Conservation (phyloP, 2,888 invertebrate genomes). For the Apamea monoglypha region DNA sequence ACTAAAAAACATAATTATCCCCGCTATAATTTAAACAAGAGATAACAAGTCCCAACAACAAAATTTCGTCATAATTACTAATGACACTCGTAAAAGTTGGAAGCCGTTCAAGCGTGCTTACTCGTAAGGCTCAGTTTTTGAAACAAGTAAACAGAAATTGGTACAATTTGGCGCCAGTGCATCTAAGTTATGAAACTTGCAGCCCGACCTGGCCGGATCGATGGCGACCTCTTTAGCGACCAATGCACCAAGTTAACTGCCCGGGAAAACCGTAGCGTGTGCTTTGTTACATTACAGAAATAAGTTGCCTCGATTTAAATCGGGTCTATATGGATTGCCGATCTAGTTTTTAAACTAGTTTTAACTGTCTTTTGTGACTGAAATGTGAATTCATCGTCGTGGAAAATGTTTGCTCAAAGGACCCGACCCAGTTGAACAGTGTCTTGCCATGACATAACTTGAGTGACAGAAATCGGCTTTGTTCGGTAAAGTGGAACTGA, state of each 20-base stretch:
- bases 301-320: constrained; percentile 59
- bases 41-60: constrained; percentile 35
- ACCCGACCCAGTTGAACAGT: constrained; percentile 13
- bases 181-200: constrained; percentile 75
- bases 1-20: constrained; percentile 35
- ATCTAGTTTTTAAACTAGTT: constrained; percentile 50
- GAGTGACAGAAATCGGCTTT: constrained; percentile 52
- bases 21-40: constrained; percentile 38
- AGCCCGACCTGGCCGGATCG: constrained; percentile 83
- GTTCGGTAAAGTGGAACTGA: constrained; percentile 32
- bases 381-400: constrained; percentile 24
- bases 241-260: constrained; percentile 87
- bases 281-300: constrained; percentile 67
- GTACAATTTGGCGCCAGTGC: constrained; percentile 80
- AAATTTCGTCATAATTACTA: constrained; percentile 54
- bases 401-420: constrained; percentile 41
- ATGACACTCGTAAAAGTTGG: constrained; percentile 65
- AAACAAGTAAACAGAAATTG: constrained; percentile 75
- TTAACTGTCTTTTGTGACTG: constrained; percentile 21
- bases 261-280: constrained; percentile 79
- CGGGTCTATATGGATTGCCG: constrained; percentile 31
- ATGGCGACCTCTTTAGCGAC: constrained; percentile 88
- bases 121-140: constrained; percentile 62
- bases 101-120: constrained; percentile 64
- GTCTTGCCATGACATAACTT: constrained; percentile 29